Evolutionary conservation across 2,797 vertebrate genomes (phyloP), one percentile per base, ranked within the genome.

Genomic region (Microctenopoma stevenorrisi): DNA sequence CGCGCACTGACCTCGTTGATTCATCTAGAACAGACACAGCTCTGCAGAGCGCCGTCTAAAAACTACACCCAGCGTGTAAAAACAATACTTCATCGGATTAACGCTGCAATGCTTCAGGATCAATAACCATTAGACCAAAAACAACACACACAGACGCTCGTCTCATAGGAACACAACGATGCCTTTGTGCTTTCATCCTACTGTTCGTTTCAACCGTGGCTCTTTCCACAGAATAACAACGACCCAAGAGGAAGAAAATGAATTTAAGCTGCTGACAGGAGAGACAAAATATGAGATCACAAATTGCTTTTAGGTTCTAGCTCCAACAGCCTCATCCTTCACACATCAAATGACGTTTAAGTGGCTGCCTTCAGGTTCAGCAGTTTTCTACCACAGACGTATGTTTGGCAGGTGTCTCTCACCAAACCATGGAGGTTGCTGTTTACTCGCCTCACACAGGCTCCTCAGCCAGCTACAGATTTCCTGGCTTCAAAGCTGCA

Each of bases 1-100:
- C 44, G 72, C 48, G 40, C 57, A 50, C 73, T 50, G 76, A 7
- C 28, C 55, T 51, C 13, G 1, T 1, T 30, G 40, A 51, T 35
- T 53, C 12, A 25, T 72, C 48, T 18, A 7, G 25, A 62, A 43
- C 55, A 74, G 13, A 35, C 51, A 43, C 51, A 10, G 48, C 12
- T 49, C 10, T 11, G 2, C 14, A 47, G 16, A 35, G 57, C 5
- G 3, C 7, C 26, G 44, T 47, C 38, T 18, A 15, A 43, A 37
- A 72, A 18, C 5, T 50, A 44, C 1, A 0, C 18, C 18, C 4
- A 35, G 28, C 18, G 18, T 30, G 15, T 22, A 43, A 15, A 15
- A 15, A 40, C 18, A 40, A 28, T 2, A 38, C 30, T 25, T 25
- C 42, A n/a, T 16, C 12, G 14, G 40, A 44, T 58, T 44, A 30